Base-by-base conservation (phyloP, 2,113 vertebrate species). In the Myiagra hebetior region DNA sequence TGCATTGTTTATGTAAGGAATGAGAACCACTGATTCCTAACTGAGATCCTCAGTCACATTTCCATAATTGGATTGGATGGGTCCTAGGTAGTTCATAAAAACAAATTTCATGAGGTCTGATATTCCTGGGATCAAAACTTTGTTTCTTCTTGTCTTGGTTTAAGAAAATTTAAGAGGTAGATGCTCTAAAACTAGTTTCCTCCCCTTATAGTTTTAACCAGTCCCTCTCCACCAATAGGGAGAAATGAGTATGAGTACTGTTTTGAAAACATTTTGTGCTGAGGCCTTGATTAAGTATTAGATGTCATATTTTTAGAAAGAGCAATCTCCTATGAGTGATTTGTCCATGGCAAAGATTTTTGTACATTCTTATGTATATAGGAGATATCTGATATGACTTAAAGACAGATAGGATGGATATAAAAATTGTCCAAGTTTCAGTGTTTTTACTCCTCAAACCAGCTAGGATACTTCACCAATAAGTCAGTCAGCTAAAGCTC, bases 181-280 rank as follows among this genome's bases (percentile, higher is more conserved):
- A 37, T 2, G 9, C 6, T 21, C 21, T 26, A 31, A 50, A 59
- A 35, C 44, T 1, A 37, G 21, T 21, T 52, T 60, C 18, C 13
- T 33, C 3, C 14, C 2, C 6, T 44, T 31, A 24, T 7, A 22
- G 14, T 37, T 60, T 77, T 33, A 52, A 59, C 22, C 6, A 44
- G 44, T 44, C 11, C 5, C 18, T 44, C 69, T 69, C 5, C 22
- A 87, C 18, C 18, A 60, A 23, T 13, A 68, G 15, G 12, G 11
- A 44, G 17, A 31, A 59, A 59, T 15, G 2, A 41, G 60, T 52
- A 31, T 0, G 0, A 59, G 33, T 4, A 15, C 10, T 73, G 13
- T 67, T 68, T 72, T 37, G 24, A 60, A 91, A 84, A 2, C 0
- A 17, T 46, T 59, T 46, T 57, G 3, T 35, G 55, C 33, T 87